Percentiles rank a stretch among this genome's conserved stretches.
Conservation (phyloP, 2,797 vertebrate species). For the Pitangus sulphuratus region DNA sequence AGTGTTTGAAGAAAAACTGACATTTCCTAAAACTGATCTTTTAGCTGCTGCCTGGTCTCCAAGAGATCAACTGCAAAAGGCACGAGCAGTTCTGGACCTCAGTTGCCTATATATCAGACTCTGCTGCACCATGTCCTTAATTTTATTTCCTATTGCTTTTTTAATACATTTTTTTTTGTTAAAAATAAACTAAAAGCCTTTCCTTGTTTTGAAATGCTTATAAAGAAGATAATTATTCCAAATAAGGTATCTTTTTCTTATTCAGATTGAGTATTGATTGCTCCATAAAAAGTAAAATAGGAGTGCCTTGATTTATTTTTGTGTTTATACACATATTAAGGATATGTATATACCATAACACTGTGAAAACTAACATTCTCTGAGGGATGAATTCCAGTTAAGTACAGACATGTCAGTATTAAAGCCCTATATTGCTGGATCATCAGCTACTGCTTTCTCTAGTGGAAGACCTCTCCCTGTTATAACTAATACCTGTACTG, state of each 20-base stretch:
- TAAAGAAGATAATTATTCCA: not conserved
- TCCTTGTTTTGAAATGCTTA: not conserved
- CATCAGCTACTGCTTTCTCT: not conserved
- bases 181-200: not conserved
- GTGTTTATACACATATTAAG: not conserved
- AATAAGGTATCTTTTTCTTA: not conserved
- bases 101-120: not conserved
- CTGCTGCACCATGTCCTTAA: not conserved
- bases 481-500: not conserved
- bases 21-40: not conserved
- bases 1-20: not conserved
- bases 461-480: not conserved
- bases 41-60: not conserved
- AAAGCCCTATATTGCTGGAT: not conserved
- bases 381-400: not conserved
- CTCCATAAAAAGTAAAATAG: not conserved
- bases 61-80: not conserved
- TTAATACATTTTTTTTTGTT: not conserved
- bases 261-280: not conserved
- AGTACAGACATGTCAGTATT: not conserved
- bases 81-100: not conserved
- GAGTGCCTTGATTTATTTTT: not conserved
- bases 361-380: not conserved
- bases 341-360: not conserved
- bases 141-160: not conserved